Base-by-base conservation (phyloP, 2,113 vertebrate genomes). In the Tetraodon nigroviridis region DNA sequence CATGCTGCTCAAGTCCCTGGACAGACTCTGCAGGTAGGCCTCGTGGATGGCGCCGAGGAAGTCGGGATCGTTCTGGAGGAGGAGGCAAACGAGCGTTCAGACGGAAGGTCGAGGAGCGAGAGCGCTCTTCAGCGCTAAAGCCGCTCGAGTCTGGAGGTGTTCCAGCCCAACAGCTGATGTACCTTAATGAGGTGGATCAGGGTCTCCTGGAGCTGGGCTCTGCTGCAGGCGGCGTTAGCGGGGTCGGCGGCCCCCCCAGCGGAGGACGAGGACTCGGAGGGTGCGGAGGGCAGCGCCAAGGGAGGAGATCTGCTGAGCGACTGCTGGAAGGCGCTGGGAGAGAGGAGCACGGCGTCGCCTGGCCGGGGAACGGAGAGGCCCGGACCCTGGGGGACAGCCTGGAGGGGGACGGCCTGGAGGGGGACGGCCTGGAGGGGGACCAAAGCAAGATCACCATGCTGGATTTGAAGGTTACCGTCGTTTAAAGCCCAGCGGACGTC, bases 131-230 rank as follows among this genome's bases (percentile, higher is more conserved):
- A 37, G 12, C 32, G 12, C 10, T 37, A 37, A 37, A 11, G 32
- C 7, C 24, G 32, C 32, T 8, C 10, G 32, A 37, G 32, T 37
- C 11, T 37, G 32, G 32, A 37, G 8, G 1, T 37, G 4, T 27
- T 27, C 24, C 24, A 27, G 24, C 7, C 24, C 24, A 27, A 27
- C 24, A 27, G 3, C 7, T 37, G 32, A 37, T 12, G 32, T 37
- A 99, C 96, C 95, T 98, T 98, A 79, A 99, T 93, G 49, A 98
- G 92, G 84, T 98, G 92, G 68, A 98, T 92, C 63, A 99, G 81
- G 2, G 93, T 92, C 52, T 98, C 94, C 52, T 97, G 95, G 66
- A 99, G 90, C 85, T 97, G 93, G 58, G 90, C 86, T 86, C 90
- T 94, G 86, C 85, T 95, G 87, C 93, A 94, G 73, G 88, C 67